phyloP scores from a whole-genome alignment of 2,113 vertebrate species.

The Balaenoptera acutorostrata region DNA sequence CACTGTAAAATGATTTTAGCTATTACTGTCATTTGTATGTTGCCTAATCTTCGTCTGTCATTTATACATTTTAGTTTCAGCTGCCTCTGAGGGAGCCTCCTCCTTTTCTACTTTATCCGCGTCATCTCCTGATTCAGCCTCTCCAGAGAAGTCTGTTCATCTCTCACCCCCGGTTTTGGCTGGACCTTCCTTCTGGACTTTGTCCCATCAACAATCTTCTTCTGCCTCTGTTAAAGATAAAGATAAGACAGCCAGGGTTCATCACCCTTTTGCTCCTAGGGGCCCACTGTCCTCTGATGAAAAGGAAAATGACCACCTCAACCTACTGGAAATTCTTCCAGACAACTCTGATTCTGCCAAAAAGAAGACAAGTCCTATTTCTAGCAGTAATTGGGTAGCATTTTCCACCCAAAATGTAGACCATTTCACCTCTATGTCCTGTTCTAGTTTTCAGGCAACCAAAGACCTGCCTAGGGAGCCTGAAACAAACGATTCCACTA shows the following conservation, averaged over 20 bases:
- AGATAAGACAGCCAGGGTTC: slow-evolving; percentile 4
- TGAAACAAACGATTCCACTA: background rate
- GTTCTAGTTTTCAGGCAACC: background rate
- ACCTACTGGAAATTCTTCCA: background rate
- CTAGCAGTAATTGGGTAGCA: background rate
- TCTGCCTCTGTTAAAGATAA: slow-evolving; percentile 12
- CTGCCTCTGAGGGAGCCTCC: slow-evolving; percentile 50
- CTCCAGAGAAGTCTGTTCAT: slow-evolving; percentile 26
- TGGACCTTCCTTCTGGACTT: slow-evolving; percentile 41
- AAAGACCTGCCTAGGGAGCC: background rate
- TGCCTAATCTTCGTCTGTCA: slow-evolving; percentile 39
- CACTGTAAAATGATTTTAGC: slow-evolving; percentile 1
- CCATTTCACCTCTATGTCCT: background rate
- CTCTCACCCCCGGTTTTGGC: background rate
- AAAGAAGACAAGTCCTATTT: background rate
- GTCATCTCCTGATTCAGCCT: slow-evolving; percentile 22
- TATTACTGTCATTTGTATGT: slow-evolving; percentile 8
- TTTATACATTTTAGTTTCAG: slow-evolving; percentile 64
- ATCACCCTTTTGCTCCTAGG: background rate
- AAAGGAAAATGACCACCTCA: slow-evolving; percentile 17
- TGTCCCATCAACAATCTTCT: background rate
- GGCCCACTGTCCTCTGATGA: background rate
- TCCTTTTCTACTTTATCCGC: slow-evolving; percentile 60
- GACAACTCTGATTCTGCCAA: slow-evolving; percentile 20
- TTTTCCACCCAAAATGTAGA: background rate